phyloP scores from a whole-genome alignment of 2,888 invertebrate species.

The Epinotia nisella region DNA sequence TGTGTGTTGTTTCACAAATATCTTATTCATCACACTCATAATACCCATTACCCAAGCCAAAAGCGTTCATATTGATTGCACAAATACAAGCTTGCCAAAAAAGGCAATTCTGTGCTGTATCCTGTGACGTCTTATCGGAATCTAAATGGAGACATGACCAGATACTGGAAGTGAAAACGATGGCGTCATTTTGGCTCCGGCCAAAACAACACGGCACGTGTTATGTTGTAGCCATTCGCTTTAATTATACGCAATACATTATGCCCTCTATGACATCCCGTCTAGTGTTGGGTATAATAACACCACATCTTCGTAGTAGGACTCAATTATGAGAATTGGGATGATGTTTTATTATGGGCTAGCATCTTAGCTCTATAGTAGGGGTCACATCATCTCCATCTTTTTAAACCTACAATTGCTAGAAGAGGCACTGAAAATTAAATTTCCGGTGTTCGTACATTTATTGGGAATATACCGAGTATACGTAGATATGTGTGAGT shows the following conservation, averaged over 20 bases:
- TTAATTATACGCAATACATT: slow-evolving; percentile 35
- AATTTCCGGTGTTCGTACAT: no score
- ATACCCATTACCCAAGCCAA: not conserved
- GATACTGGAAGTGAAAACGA: slow-evolving; percentile 39
- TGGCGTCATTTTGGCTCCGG: slow-evolving; percentile 31
- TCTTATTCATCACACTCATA: not conserved
- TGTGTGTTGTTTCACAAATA: not conserved
- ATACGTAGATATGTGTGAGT: no score
- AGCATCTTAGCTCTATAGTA: no score
- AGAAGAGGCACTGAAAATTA: no score
- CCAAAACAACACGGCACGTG: slow-evolving; percentile 26
- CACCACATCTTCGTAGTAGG: not conserved
- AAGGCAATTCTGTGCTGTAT: slow-evolving; percentile 5
- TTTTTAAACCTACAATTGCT: no score
- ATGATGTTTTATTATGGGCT: no score
- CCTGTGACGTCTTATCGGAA: slow-evolving; percentile 23
- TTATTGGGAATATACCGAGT: no score
- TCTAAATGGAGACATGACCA: slow-evolving; percentile 43
- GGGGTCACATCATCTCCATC: no score
- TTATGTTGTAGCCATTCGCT: slow-evolving; percentile 36
- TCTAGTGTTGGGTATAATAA: no score
- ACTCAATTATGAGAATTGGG: no score
- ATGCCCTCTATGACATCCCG: slow-evolving; percentile 3
- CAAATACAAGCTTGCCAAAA: slow-evolving; percentile 6
- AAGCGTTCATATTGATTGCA: not conserved